Evolutionary conservation across 1,140 invertebrate genomes (phyloP).

Genomic region (Drosophila nasuta): DNA sequence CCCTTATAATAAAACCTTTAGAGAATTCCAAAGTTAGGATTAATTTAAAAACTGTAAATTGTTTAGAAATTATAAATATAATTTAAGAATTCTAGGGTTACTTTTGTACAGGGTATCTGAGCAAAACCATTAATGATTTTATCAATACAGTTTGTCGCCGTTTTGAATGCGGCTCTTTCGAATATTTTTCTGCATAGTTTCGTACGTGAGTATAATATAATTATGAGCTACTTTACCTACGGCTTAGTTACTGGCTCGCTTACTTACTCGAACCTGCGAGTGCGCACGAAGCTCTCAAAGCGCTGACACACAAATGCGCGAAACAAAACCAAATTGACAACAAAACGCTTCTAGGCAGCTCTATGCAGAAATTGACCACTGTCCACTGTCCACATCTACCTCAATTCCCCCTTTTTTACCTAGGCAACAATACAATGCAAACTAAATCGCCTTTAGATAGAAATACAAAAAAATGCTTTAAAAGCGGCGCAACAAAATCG

Average conservation of each 20-base stretch:
- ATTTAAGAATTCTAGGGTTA: no score
- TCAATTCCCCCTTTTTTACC: neutral
- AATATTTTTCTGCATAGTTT: constrained; percentile 75
- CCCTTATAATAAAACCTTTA: no score
- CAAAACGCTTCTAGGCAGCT: constrained; percentile 38
- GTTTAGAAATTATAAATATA: no score
- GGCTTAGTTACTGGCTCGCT: constrained; percentile 67
- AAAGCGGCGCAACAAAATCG: constrained; percentile 66
- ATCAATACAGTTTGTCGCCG: constrained; percentile 6
- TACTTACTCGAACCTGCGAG: constrained; percentile 42
- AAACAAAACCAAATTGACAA: constrained; percentile 45
- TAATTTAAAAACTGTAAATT: no score
- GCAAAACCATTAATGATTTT: neutral
- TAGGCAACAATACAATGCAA: constrained; percentile 35
- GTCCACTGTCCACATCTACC: neutral
- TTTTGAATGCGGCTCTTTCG: constrained; percentile 34
- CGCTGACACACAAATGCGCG: constrained; percentile 52
- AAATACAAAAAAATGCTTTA: constrained; percentile 59
- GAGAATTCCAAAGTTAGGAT: no score
- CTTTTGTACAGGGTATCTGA: constrained; percentile 13
- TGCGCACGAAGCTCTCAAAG: constrained; percentile 38
- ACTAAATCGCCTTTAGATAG: constrained; percentile 76
- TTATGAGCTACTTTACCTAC: constrained; percentile 76
- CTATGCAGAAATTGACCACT: constrained; percentile 3
- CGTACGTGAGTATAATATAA: constrained; percentile 81